Percentiles rank a stretch among this genome's conserved stretches.
Evolutionary conservation across 2,113 vertebrate species (phyloP).

Genomic region (Cephalopholis sonnerati): DNA sequence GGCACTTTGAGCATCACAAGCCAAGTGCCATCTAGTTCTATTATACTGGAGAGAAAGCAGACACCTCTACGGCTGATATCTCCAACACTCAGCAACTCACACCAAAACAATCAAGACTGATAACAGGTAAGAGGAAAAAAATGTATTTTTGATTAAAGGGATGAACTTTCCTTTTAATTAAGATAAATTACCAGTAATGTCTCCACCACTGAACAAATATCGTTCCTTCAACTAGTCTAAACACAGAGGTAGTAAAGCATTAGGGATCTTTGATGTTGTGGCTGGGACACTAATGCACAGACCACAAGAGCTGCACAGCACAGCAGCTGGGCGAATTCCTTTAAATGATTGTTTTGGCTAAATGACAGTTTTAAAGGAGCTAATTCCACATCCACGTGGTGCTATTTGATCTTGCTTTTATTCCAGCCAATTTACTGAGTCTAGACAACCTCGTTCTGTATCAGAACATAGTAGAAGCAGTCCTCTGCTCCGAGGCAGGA

Average conservation of each 20-base stretch:
- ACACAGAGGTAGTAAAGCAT: not conserved
- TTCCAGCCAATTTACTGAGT: not conserved
- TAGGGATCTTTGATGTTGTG: not conserved
- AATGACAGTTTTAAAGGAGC: slow-evolving; percentile 3
- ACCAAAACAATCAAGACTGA: too few species aligned
- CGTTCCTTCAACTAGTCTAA: not conserved
- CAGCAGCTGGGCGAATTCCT: not conserved
- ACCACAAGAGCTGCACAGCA: not conserved
- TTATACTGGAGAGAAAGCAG: too few species aligned
- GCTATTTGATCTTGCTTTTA: not conserved
- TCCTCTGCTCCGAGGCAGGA: slow-evolving; percentile 8
- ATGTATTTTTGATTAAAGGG: too few species aligned
- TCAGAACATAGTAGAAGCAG: not conserved
- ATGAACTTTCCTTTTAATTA: not conserved
- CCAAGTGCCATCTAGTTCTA: too few species aligned
- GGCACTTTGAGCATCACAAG: too few species aligned
- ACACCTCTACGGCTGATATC: too few species aligned
- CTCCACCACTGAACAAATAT: not conserved
- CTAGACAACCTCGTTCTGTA: not conserved
- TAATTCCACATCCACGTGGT: not conserved
- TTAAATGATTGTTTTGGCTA: not conserved
- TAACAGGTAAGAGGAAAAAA: too few species aligned
- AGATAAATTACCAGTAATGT: not conserved
- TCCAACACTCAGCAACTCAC: too few species aligned
- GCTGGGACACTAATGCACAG: not conserved